These are phyloP conservation scores for Palythoa grandis DNA, from an alignment of 92 coral and sea anemone species.

Conservation along the genomic window DNA sequence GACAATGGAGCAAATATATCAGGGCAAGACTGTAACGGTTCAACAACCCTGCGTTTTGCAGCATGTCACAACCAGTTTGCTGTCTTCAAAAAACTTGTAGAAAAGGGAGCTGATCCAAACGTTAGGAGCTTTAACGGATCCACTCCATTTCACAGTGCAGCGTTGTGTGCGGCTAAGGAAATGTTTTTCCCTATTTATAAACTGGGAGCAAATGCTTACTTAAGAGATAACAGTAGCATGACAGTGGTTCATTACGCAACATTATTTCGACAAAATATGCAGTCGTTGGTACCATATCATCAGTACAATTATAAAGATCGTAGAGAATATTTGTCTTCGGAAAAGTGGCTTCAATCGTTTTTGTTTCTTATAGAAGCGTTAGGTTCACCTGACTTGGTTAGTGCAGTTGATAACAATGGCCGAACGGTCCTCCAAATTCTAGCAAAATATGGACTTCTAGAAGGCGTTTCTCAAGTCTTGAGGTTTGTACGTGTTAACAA, in stretches of 20 bases:
- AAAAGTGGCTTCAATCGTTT: not conserved
- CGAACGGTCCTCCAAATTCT: conserved; percentile 16
- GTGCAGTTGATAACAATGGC: not conserved
- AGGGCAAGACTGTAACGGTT: conserved; percentile 7
- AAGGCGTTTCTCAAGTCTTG: not conserved
- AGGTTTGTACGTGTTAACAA: too few relatives aligned
- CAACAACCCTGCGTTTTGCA: conserved; percentile 59
- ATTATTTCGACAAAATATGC: not conserved
- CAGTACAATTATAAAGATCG: not conserved
- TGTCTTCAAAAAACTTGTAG: conserved; percentile 18
- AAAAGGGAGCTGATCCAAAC: conserved; percentile 43
- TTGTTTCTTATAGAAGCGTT: not conserved
- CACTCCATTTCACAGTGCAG: conserved; percentile 67
- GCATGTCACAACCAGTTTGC: conserved; percentile 41
- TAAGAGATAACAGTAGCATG: conserved; percentile 8
- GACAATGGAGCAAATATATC: conserved; percentile 4
- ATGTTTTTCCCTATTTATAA: not conserved
- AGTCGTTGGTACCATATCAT: not conserved
- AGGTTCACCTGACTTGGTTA: not conserved
- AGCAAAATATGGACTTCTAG: not conserved
- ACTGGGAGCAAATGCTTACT: conserved; percentile 1
- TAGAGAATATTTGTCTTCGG: not conserved
- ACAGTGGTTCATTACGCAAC: conserved; percentile 17
- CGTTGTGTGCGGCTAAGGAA: conserved; percentile 34
- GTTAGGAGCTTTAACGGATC: conserved; percentile 49